Evolutionary conservation across 2,113 vertebrate species (phyloP).

Genomic region (Ardeotis arabs): DNA sequence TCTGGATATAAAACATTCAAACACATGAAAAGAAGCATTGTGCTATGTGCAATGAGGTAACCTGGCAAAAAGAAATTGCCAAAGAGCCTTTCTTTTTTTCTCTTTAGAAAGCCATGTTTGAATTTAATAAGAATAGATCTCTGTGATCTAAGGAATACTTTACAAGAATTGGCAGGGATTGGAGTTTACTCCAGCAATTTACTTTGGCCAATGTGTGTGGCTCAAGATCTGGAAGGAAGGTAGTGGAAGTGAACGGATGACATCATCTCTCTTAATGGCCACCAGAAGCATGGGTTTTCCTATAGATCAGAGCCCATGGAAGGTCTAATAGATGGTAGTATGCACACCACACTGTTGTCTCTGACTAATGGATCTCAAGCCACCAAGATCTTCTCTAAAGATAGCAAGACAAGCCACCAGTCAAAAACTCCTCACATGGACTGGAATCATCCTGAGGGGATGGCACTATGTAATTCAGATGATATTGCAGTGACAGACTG

Average conservation of each 20-base stretch:
- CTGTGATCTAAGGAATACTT: constrained; percentile 6
- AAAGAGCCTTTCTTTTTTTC: not conserved
- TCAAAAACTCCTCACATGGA: not conserved
- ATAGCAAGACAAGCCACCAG: not conserved
- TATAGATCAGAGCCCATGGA: not conserved
- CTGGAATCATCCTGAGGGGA: not conserved
- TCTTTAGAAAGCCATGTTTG: not conserved
- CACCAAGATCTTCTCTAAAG: constrained; percentile 32
- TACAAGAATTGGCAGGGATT: not conserved
- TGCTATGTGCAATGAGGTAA: not conserved
- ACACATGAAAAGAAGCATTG: not conserved
- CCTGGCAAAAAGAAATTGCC: not conserved
- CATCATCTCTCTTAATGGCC: not conserved
- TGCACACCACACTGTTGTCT: not conserved
- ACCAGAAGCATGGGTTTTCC: not conserved
- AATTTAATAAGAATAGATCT: constrained; percentile 20
- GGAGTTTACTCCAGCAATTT: not conserved
- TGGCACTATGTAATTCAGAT: not conserved
- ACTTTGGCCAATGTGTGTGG: not conserved
- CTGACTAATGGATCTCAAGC: not conserved
- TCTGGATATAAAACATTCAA: not conserved
- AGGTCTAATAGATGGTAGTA: not conserved
- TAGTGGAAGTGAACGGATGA: not conserved
- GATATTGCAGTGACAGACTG: constrained; percentile 1
- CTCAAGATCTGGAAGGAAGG: not conserved